A percentile compares a stretch with the other conserved stretches of the same genome.
Evolutionary conservation across 2,797 vertebrate species (phyloP).

Genomic region (Amblyopsis hoosieri): DNA sequence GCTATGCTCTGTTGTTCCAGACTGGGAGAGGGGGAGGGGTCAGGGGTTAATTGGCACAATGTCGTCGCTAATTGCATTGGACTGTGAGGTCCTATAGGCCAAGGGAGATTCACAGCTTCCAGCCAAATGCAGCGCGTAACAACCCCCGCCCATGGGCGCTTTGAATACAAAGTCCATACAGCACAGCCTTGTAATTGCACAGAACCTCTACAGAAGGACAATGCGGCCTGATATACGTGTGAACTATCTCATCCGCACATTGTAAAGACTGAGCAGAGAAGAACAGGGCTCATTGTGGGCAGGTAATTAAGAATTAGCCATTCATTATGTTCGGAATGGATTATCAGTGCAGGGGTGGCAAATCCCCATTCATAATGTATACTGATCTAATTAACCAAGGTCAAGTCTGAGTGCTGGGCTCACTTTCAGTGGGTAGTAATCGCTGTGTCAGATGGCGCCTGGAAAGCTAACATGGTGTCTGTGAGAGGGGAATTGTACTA

Average conservation of each 20-base stretch:
- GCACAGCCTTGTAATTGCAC: background rate
- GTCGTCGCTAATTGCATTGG: constrained; percentile 22
- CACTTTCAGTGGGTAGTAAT: background rate
- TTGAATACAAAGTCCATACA: background rate
- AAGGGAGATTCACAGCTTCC: background rate
- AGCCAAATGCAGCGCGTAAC: background rate
- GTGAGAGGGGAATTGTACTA: background rate
- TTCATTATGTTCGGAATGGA: constrained; percentile 6
- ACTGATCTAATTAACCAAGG: constrained; percentile 36
- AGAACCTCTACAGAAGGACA: background rate
- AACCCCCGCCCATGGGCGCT: background rate
- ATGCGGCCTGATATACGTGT: background rate
- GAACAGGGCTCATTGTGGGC: background rate
- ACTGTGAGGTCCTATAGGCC: constrained; percentile 3
- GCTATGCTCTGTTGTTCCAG: background rate
- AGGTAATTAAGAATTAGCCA: constrained; percentile 8
- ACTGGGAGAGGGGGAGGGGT: background rate
- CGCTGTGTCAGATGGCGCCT: background rate
- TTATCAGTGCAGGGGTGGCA: background rate
- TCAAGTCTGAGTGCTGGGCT: background rate
- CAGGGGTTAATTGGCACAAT: constrained; percentile 27
- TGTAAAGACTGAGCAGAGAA: background rate
- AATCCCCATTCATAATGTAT: constrained; percentile 41
- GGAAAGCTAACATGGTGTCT: background rate
- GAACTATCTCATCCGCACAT: background rate